Percentiles rank a stretch among this genome's conserved stretches.
These are phyloP conservation scores for Hydrozoanthus tunicans DNA, from an alignment of 64 coral and sea anemone genomes.

Conservation along the genomic window DNA sequence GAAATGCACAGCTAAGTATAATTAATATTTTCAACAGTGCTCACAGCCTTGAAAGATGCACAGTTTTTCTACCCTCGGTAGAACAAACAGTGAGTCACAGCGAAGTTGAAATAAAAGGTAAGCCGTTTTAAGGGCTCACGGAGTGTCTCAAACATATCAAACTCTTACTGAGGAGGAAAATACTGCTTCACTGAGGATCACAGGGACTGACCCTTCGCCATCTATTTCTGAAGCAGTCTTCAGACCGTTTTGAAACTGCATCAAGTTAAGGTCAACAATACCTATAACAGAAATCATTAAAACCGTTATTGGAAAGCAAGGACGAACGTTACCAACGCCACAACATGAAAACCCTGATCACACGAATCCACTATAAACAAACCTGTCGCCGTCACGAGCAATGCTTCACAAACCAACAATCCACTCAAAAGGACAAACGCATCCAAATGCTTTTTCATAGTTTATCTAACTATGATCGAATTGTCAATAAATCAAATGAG, in stretches of 20 bases:
- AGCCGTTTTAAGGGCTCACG: neutral
- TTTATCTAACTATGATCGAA: neutral
- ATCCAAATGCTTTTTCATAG: neutral
- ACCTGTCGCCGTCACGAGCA: constrained; percentile 16
- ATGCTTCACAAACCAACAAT: constrained; percentile 1
- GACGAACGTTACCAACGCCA: neutral
- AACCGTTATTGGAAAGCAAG: neutral
- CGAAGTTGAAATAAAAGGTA: neutral
- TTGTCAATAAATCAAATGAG: neutral
- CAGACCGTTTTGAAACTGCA: constrained; percentile 14
- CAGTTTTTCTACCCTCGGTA: no score
- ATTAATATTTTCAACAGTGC: no score
- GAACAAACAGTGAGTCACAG: no score
- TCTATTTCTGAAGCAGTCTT: constrained; percentile 28
- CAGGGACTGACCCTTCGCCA: constrained; percentile 2
- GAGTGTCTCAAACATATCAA: no score
- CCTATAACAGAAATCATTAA: constrained; percentile 1
- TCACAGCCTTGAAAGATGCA: no score
- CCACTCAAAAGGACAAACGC: neutral
- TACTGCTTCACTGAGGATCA: constrained; percentile 30
- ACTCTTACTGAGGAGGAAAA: constrained; percentile 28
- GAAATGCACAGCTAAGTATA: no score
- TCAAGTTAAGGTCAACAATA: neutral
- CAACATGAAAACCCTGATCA: no score
- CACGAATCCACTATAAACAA: neutral